phyloP scores from a whole-genome alignment of 2,113 vertebrate species.

The Neodontobutis hainanensis region DNA sequence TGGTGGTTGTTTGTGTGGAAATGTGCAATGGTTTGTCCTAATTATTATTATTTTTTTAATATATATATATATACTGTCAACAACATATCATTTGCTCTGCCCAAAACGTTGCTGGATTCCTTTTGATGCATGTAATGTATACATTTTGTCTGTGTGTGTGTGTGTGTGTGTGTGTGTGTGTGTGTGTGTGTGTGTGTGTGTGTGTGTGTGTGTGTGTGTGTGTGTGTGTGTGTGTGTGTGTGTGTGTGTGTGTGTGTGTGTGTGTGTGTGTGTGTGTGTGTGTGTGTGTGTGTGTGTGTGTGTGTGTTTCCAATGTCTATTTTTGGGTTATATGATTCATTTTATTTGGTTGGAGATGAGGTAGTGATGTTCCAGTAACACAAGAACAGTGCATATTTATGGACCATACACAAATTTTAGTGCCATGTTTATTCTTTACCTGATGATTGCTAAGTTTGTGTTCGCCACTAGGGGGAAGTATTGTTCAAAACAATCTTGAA shows the following conservation, averaged over 20 bases:
- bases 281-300: constrained; percentile 9
- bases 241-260: constrained; percentile 13
- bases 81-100: too few species aligned
- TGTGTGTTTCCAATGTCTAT: too few species aligned
- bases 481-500: constrained; percentile 46
- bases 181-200: too few species aligned
- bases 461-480: constrained; percentile 70
- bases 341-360: not conserved
- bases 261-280: constrained; percentile 13
- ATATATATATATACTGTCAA: too few species aligned
- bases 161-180: not conserved
- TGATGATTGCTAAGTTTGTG: constrained; percentile 9
- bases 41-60: constrained; percentile 19
- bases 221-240: constrained; percentile 13
- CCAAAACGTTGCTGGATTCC: constrained; percentile 2
- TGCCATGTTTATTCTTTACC: not conserved
- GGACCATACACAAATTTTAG: not conserved
- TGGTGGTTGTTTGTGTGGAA: constrained; percentile 27
- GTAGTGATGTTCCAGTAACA: not conserved
- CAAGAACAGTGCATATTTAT: not conserved
- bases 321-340: not conserved
- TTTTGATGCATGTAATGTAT: constrained; percentile 18
- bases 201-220: constrained; percentile 13
- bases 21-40: constrained; percentile 56
- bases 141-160: constrained; percentile 17